Conservation (phyloP, 1,140 invertebrate genomes). For the Chlorops oryzae region DNA sequence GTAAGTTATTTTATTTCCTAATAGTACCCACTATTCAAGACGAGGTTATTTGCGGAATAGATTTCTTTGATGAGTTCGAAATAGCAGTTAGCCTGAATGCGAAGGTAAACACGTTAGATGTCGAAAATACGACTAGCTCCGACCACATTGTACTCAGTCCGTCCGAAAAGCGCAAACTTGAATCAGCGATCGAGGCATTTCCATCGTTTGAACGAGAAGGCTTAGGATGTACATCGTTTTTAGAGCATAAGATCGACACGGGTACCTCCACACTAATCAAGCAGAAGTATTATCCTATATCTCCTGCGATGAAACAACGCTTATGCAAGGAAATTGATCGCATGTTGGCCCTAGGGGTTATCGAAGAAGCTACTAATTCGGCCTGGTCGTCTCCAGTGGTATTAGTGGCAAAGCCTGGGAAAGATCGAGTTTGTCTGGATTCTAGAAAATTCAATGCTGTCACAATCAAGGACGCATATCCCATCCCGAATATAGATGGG, state of each 20-base stretch:
- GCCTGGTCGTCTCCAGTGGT: constrained; percentile 29
- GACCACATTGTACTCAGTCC: neutral
- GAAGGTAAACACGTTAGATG: neutral
- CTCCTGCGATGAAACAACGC: constrained; percentile 15
- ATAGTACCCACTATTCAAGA: constrained; percentile 9
- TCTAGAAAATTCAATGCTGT: constrained; percentile 28
- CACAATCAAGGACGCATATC: constrained; percentile 31
- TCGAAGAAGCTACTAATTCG: constrained; percentile 20
- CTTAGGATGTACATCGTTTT: neutral
- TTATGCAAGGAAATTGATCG: constrained; percentile 14
- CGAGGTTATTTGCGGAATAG: constrained; percentile 13
- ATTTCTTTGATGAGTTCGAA: constrained; percentile 13
- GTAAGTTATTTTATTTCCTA: constrained; percentile 7
- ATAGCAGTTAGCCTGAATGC: neutral
- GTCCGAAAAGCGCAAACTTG: neutral
- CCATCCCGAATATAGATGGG: constrained; percentile 20
- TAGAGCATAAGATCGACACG: constrained; percentile 1
- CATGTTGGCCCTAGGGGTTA: constrained; percentile 18
- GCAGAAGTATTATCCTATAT: constrained; percentile 15
- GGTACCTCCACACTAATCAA: neutral
- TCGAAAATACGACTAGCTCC: neutral
- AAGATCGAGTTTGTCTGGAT: constrained; percentile 28
- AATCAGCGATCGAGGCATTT: neutral
- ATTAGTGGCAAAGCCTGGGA: constrained; percentile 25
- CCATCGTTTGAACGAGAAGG: constrained; percentile 2